Evolutionary conservation across 2,113 vertebrate species (phyloP).

Genomic region (Neolamprologus sp.): DNA sequence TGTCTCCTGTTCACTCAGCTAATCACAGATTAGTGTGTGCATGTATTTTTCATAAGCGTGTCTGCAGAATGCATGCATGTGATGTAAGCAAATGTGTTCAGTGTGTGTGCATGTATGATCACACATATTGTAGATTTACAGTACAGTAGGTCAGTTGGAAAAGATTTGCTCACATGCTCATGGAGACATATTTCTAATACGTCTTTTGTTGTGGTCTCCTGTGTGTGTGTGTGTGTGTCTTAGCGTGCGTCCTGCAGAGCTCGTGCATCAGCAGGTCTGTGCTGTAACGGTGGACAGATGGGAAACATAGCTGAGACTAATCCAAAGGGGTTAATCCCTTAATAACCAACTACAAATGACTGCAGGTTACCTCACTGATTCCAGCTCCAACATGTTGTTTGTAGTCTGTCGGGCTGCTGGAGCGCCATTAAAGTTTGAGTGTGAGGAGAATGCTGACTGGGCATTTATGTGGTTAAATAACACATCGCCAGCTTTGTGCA

Average conservation of each 20-base stretch:
- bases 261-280: neutral
- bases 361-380: conserved; percentile 31
- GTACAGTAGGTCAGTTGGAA: neutral
- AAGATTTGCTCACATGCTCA: neutral
- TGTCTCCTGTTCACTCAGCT: conserved; percentile 17
- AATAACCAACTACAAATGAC: conserved; percentile 30
- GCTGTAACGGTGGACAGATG: conserved; percentile 54
- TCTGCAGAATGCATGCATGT: neutral
- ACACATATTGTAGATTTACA: neutral
- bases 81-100: neutral
- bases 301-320: conserved; percentile 54
- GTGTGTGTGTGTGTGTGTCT: neutral
- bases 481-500: neutral
- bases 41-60: neutral
- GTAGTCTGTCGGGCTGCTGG: conserved; percentile 8
- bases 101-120: neutral
- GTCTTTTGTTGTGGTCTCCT: neutral
- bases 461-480: neutral
- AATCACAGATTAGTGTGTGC: conserved; percentile 21
- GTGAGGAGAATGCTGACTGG: neutral
- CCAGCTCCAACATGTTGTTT: conserved; percentile 25
- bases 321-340: conserved; percentile 66
- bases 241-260: neutral
- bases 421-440: neutral
- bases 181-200: neutral